These are phyloP conservation scores for Drosophila sordidula DNA, from an alignment of 2,888 invertebrate genomes.

Conservation along the genomic window DNA sequence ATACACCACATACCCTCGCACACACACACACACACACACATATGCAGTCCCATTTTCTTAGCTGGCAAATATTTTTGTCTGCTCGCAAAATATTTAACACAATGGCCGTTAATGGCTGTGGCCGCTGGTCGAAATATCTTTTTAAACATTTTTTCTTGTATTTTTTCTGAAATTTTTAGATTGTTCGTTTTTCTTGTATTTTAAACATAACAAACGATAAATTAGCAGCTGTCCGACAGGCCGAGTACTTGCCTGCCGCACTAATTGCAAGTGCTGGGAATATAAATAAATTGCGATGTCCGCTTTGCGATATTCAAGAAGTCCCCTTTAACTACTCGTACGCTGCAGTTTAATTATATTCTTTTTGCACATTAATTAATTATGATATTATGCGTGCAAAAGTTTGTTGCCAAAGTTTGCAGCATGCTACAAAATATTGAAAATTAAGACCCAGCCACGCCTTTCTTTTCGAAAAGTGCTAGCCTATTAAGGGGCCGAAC, in stretches of 20 bases:
- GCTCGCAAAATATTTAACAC: slow-evolving; percentile 72
- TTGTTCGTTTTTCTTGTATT: slow-evolving; percentile 50
- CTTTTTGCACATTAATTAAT: slow-evolving; percentile 63
- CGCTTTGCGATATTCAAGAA: slow-evolving; percentile 37
- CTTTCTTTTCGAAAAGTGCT: slow-evolving; percentile 38
- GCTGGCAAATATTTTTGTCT: slow-evolving; percentile 75
- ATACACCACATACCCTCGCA: slow-evolving; percentile 13
- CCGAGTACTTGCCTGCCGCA: slow-evolving; percentile 64
- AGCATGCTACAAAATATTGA: slow-evolving; percentile 66
- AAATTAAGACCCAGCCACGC: slow-evolving; percentile 59
- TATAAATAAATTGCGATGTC: slow-evolving; percentile 56
- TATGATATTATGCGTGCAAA: slow-evolving; percentile 65
- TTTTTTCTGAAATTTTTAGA: slow-evolving; percentile 24
- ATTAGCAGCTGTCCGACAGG: slow-evolving; percentile 63
- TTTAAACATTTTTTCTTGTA: slow-evolving; percentile 31
- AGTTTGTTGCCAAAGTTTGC: slow-evolving; percentile 56
- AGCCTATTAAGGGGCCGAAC: slow-evolving; percentile 46
- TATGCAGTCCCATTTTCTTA: slow-evolving; percentile 54
- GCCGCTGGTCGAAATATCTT: slow-evolving; percentile 50
- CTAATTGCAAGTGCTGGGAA: slow-evolving; percentile 67
- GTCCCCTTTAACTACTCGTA: slow-evolving; percentile 25
- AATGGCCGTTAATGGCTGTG: slow-evolving; percentile 69
- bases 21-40: slow-evolving; percentile 29
- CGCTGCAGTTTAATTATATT: slow-evolving; percentile 9
- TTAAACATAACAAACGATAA: slow-evolving; percentile 76